A percentile compares a stretch with the other conserved stretches of the same genome.
Conservation (phyloP, 2,113 vertebrate species). For the Pelecanus crispus region DNA sequence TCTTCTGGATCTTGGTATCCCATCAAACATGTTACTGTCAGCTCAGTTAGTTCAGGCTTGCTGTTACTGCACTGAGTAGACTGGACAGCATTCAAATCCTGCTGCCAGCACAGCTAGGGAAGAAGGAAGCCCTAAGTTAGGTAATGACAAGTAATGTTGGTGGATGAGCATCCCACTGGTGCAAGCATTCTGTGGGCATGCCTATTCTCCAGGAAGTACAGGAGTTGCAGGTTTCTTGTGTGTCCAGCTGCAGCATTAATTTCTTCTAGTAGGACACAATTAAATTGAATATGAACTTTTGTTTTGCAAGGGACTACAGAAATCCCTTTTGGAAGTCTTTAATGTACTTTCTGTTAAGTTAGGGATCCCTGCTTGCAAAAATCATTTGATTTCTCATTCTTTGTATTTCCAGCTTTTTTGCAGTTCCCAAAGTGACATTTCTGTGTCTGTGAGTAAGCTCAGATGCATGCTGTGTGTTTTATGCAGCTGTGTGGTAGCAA, state of each 20-base stretch:
- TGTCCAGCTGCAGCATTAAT: not conserved
- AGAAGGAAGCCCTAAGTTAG: not conserved
- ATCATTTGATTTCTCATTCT: not conserved
- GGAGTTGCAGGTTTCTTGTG: not conserved
- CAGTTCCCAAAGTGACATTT: not conserved
- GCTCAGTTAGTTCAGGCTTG: not conserved
- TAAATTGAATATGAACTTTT: not conserved
- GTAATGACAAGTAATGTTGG: not conserved
- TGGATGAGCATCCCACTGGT: not conserved
- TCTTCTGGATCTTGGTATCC: not conserved
- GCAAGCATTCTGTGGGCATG: accelerated
- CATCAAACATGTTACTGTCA: not conserved
- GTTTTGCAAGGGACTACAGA: not conserved
- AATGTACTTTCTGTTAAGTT: not conserved
- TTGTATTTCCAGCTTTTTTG: not conserved
- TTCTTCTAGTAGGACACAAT: not conserved
- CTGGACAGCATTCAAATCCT: not conserved
- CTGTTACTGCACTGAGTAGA: not conserved
- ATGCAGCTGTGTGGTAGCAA: not conserved
- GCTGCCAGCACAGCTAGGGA: not conserved
- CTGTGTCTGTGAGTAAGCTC: not conserved
- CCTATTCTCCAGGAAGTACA: not conserved
- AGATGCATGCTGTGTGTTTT: not conserved
- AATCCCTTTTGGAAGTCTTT: not conserved
- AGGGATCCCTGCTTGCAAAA: not conserved